Conservation (phyloP, 2,888 invertebrate genomes). For the Cheilosia vulpina region DNA sequence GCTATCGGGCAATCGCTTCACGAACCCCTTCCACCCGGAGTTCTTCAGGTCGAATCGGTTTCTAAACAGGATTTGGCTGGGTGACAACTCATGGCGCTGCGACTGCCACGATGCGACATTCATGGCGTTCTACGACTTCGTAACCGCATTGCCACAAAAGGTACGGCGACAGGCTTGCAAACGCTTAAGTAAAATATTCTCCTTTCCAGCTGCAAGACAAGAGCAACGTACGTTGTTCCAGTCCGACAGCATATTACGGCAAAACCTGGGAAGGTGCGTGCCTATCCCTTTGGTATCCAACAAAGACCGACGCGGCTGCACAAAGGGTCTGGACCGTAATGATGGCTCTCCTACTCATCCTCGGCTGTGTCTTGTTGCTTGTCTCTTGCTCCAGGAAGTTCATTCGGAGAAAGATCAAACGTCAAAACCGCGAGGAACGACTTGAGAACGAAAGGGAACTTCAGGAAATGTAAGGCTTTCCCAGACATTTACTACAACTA, state of each 20-base stretch:
- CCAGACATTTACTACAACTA: neutral
- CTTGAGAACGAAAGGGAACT: slow-evolving; percentile 83
- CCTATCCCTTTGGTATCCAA: slow-evolving; percentile 86
- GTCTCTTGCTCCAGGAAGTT: slow-evolving; percentile 81
- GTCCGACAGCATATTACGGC: slow-evolving; percentile 86
- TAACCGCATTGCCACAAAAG: slow-evolving; percentile 85
- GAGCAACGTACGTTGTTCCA: slow-evolving; percentile 86
- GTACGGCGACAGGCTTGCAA: slow-evolving; percentile 66
- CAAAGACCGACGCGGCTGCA: slow-evolving; percentile 81
- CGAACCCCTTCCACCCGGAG: slow-evolving; percentile 85
- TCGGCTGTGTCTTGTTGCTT: slow-evolving; percentile 77
- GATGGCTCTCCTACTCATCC: slow-evolving; percentile 84
- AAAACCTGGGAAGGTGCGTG: slow-evolving; percentile 89
- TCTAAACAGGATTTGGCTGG: slow-evolving; percentile 86
- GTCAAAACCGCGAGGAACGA: slow-evolving; percentile 83
- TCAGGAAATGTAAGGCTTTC: slow-evolving; percentile 80
- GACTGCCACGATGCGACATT: slow-evolving; percentile 87
- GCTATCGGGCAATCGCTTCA: slow-evolving; percentile 89
- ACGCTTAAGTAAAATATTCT: neutral
- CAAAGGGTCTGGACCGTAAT: slow-evolving; percentile 86
- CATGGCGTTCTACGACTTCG: slow-evolving; percentile 86
- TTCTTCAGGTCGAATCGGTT: slow-evolving; percentile 87
- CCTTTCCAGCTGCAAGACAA: slow-evolving; percentile 79
- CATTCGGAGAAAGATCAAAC: slow-evolving; percentile 84
- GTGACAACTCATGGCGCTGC: slow-evolving; percentile 91